Percentiles rank a stretch among this genome's conserved stretches.
These are phyloP conservation scores for Oostethus manadensis DNA, from an alignment of 2,113 vertebrate genomes.

Conservation along the genomic window DNA sequence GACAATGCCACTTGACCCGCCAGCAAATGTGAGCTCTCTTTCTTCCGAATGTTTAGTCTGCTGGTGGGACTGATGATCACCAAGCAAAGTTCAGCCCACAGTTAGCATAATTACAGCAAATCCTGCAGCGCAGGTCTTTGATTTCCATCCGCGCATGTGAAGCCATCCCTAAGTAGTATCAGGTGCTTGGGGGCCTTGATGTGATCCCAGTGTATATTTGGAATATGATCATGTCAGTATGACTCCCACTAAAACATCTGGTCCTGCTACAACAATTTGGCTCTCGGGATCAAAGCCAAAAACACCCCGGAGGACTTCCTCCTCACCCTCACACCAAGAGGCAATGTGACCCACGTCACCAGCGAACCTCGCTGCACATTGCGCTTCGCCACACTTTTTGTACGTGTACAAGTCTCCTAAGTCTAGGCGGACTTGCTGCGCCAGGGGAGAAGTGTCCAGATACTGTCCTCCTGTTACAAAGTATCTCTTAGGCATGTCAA, in stretches of 20 bases:
- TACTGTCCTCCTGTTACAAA: no score
- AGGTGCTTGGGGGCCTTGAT: constrained; percentile 46
- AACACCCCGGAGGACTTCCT: constrained; percentile 34
- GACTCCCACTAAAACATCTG: constrained; percentile 56
- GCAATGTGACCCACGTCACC: constrained; percentile 45
- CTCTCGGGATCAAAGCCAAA: constrained; percentile 45
- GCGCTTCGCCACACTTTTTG: no score
- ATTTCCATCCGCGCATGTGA: constrained; percentile 48
- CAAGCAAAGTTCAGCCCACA: constrained; percentile 48
- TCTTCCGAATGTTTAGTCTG: constrained; percentile 59
- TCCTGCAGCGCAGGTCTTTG: constrained; percentile 34
- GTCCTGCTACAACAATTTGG: constrained; percentile 42
- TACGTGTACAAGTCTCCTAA: no score
- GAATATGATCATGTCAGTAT: constrained; percentile 53
- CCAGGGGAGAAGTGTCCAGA: no score
- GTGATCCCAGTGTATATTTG: constrained; percentile 56
- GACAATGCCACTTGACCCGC: constrained; percentile 41
- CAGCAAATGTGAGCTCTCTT: constrained; percentile 18
- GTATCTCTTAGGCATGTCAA: no score
- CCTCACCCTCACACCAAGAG: constrained; percentile 46
- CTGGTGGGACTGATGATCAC: constrained; percentile 53
- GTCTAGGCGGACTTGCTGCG: no score
- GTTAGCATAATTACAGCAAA: constrained; percentile 52
- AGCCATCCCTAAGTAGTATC: constrained; percentile 46
- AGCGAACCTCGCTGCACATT: constrained; percentile 1